Conservation (phyloP, 2,888 invertebrate genomes). For the Lydus trimaculatus region DNA sequence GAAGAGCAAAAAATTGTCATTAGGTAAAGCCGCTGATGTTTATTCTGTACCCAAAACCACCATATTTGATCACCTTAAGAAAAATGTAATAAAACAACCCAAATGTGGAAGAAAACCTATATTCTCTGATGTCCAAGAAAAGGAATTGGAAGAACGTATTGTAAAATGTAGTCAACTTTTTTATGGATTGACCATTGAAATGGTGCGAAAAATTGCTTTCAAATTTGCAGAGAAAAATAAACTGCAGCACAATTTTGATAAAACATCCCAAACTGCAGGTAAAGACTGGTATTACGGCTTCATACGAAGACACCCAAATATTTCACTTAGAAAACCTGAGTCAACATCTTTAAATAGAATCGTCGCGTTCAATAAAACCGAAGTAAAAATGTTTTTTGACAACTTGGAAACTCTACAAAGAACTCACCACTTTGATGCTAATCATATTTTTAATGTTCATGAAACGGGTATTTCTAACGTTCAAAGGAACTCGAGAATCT, state of each 20-base stretch:
- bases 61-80: not conserved
- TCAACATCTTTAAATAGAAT: slow-evolving; percentile 36
- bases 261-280: slow-evolving; percentile 34
- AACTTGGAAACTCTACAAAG: slow-evolving; percentile 23
- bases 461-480: slow-evolving; percentile 42
- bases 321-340: slow-evolving; percentile 31
- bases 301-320: slow-evolving; percentile 30
- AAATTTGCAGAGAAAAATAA: slow-evolving; percentile 38
- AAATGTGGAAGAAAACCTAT: not conserved
- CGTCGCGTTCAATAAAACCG: slow-evolving; percentile 36
- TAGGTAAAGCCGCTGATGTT: not conserved
- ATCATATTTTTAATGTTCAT: slow-evolving; percentile 39
- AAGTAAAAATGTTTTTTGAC: slow-evolving; percentile 35
- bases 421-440: slow-evolving; percentile 29
- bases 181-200: slow-evolving; percentile 28
- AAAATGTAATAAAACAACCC: not conserved
- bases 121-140: slow-evolving; percentile 22
- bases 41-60: not conserved
- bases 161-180: slow-evolving; percentile 13
- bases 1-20: not conserved
- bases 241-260: slow-evolving; percentile 38
- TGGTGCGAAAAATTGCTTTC: slow-evolving; percentile 36
- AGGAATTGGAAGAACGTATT: slow-evolving; percentile 8
- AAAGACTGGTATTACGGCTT: slow-evolving; percentile 29
- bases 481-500: slow-evolving; percentile 36